Evolutionary conservation across 2,888 invertebrate genomes (phyloP).

Genomic region (Eudasyphora cyanicolor): DNA sequence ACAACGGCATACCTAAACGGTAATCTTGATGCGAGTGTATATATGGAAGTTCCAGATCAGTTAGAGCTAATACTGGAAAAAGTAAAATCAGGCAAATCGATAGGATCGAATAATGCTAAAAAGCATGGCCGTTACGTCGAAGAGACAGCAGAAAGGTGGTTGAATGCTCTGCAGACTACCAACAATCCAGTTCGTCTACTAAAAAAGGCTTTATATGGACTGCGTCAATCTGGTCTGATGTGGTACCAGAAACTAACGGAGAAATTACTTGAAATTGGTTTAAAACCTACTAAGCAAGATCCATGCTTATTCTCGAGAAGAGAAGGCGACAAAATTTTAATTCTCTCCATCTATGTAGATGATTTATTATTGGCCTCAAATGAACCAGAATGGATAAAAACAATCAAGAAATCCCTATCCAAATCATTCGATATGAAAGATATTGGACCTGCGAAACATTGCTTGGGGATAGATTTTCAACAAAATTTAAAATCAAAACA

Average conservation of each 20-base stretch:
- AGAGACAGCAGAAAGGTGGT: constrained; percentile 40
- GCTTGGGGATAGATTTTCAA: constrained; percentile 60
- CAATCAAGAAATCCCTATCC: constrained; percentile 43
- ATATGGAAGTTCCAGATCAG: constrained; percentile 53
- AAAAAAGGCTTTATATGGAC: constrained; percentile 59
- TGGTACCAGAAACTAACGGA: constrained; percentile 51
- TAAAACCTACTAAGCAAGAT: constrained; percentile 57
- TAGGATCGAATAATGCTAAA: neutral
- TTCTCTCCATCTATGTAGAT: constrained; percentile 64
- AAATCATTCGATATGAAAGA: constrained; percentile 64
- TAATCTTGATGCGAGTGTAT: constrained; percentile 43
- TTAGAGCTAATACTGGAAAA: constrained; percentile 36
- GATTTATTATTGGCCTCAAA: constrained; percentile 65
- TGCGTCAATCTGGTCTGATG: constrained; percentile 58
- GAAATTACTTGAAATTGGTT: constrained; percentile 51
- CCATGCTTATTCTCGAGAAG: constrained; percentile 58
- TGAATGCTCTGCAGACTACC: constrained; percentile 18
- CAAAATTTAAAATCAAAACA: constrained; percentile 44
- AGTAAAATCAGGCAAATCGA: constrained; percentile 24
- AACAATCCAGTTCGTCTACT: constrained; percentile 53
- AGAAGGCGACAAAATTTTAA: constrained; percentile 50
- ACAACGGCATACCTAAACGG: constrained; percentile 59
- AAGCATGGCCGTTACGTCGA: neutral
- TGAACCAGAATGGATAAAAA: constrained; percentile 45
- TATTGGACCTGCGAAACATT: constrained; percentile 57